These are phyloP conservation scores for Danio rerio DNA, from an alignment of 2,113 vertebrate genomes.

Conservation along the genomic window GRCz12tu NC_133184.1:2498001-2498500, in stretches of 20 bases:
- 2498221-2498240: not conserved
- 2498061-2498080: constrained; percentile 61
- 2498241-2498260: constrained; percentile 5
- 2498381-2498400: not conserved
- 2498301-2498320: constrained; percentile 52
- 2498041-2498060: constrained; percentile 63
- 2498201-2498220: not conserved
- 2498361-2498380: constrained; percentile 50
- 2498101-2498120: constrained; percentile 67
- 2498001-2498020: constrained; percentile 40
- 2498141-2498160: constrained; percentile 68
- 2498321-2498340: constrained; percentile 41
- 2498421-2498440: no score
- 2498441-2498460: not conserved
- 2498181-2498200: constrained; percentile 53
- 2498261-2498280: not conserved
- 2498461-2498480: no score
- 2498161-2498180: constrained; percentile 56
- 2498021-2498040: constrained; percentile 64
- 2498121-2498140: constrained; percentile 63
- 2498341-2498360: constrained; percentile 26
- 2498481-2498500: no score
- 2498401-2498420: no score
- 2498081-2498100: constrained; percentile 31
- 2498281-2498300: constrained; percentile 45